Percentiles rank a stretch among this genome's conserved stretches.
Evolutionary conservation across 2,888 invertebrate species (phyloP).

Genomic region (Agonopterix alstromeriana): DNA sequence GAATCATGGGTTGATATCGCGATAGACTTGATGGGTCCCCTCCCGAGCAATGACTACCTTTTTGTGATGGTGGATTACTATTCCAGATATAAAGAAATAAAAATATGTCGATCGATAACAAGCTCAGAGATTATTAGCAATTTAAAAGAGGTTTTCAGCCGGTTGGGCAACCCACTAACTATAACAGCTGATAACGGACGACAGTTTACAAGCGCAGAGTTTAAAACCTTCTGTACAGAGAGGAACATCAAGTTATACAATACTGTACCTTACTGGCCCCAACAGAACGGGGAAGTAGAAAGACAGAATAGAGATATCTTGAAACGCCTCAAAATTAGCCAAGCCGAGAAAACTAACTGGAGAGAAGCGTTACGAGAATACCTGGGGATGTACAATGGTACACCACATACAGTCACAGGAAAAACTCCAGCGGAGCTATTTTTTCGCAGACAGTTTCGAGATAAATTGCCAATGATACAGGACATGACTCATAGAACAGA

Average conservation of each 20-base stretch:
- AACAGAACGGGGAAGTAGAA: slow-evolving; percentile 22
- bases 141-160: slow-evolving; percentile 18
- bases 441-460: slow-evolving; percentile 20
- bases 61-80: slow-evolving; percentile 20
- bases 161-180: slow-evolving; percentile 5
- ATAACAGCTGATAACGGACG: slow-evolving; percentile 21
- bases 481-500: slow-evolving; percentile 3
- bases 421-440: slow-evolving; percentile 20
- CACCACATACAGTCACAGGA: slow-evolving; percentile 27
- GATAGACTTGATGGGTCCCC: slow-evolving; percentile 17
- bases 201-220: slow-evolving; percentile 18
- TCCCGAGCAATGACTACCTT: slow-evolving; percentile 16
- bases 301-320: slow-evolving; percentile 19
- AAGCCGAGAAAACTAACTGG: slow-evolving; percentile 10
- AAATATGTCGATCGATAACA: slow-evolving; percentile 11
- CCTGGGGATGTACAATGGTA: slow-evolving; percentile 22
- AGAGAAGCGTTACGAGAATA: slow-evolving; percentile 16
- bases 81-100: slow-evolving; percentile 18
- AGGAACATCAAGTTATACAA: slow-evolving; percentile 13
- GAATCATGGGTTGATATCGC: slow-evolving; percentile 16
- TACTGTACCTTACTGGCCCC: slow-evolving; percentile 20
- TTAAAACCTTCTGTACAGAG: slow-evolving; percentile 15
- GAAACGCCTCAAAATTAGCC: slow-evolving; percentile 16
- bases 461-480: slow-evolving; percentile 16
- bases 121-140: slow-evolving; percentile 12